Evolutionary conservation across 2,888 invertebrate species (phyloP), one percentile per base, ranked within the genome.

Genomic region (Polyploca ridens): DNA sequence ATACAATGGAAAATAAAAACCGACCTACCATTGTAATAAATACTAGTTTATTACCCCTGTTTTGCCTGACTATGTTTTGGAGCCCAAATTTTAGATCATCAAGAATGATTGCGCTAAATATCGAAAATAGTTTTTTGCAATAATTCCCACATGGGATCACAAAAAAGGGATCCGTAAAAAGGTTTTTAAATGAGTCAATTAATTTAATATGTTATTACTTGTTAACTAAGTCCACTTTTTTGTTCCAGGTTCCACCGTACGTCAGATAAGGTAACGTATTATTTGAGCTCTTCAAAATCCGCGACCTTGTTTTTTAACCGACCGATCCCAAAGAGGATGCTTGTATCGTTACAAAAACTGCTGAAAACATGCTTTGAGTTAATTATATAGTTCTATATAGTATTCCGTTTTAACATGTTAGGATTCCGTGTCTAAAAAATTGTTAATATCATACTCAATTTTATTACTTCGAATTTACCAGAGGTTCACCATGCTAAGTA

Each of bases 201-300:
- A 54, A 54, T 19, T 77, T 74, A 75, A 73, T 70, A 72, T 66
- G 64, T 71, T 59, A 66, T 72, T 69, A 70, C 71, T 71, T 66
- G 57, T 62, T 72, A 63, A 64, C 16, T 62, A 65, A 71, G 58
- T 49, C 67, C 61, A 68, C 66, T 72, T 72, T 73, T 68, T 66
- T 54, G 66, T 76, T 76, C 5, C 75, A 76, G 76, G 64, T 69
- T 63, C 60, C 66, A 62, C 14, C 67, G 65, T 62, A 64, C 69
- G 60, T 64, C 69, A 64, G 64, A 64, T 66, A 62, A 68, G 68
- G 71, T 74, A 63, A 72, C 71, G 58, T 74, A 74, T 70, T 70
- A 66, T 68, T 60, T 70, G 54, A 54, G 54, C 19, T 54, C 16
- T 72, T 66, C 67, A 67, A 72, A 72, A 69, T 67, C 59, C 44